Evolutionary conservation across 2,113 vertebrate species (phyloP).

Genomic region (Clarias batrachus): DNA sequence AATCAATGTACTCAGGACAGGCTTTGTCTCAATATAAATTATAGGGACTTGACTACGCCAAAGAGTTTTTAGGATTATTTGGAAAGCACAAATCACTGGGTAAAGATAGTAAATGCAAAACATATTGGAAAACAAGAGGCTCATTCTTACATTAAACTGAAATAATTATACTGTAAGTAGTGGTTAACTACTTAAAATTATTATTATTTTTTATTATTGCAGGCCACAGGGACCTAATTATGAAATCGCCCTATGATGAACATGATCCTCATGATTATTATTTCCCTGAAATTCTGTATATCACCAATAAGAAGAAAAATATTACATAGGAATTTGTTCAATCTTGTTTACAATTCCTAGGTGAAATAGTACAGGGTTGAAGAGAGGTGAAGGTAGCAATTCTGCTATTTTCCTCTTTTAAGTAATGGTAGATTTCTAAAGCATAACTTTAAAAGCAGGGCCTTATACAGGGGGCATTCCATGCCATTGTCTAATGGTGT

Average conservation of each 20-base stretch:
- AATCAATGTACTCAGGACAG: not conserved
- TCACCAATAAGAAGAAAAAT: not conserved
- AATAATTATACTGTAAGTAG: not conserved
- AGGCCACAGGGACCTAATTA: not conserved
- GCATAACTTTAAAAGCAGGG: conserved; percentile 64
- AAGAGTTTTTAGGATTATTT: not conserved
- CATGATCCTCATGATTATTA: not conserved
- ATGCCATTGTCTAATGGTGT: conserved; percentile 60
- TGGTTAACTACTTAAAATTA: too few relatives aligned
- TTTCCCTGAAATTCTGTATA: too few relatives aligned
- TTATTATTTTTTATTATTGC: too few relatives aligned
- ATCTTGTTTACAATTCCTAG: not conserved
- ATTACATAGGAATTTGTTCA: not conserved
- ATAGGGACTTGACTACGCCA: not conserved
- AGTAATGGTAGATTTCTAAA: not conserved
- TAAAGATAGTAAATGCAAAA: not conserved
- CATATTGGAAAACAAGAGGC: not conserved
- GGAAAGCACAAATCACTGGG: not conserved
- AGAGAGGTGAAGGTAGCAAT: conserved; percentile 18
- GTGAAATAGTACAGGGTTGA: not conserved
- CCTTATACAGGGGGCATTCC: conserved; percentile 61
- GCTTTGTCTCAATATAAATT: not conserved
- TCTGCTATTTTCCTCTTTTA: conserved; percentile 34
- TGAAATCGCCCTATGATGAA: not conserved
- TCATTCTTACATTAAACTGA: not conserved